Evolutionary conservation across 2,113 vertebrate genomes (phyloP), one percentile per base, ranked within the genome.

Genomic region (Melanotaenia duboulayi): DNA sequence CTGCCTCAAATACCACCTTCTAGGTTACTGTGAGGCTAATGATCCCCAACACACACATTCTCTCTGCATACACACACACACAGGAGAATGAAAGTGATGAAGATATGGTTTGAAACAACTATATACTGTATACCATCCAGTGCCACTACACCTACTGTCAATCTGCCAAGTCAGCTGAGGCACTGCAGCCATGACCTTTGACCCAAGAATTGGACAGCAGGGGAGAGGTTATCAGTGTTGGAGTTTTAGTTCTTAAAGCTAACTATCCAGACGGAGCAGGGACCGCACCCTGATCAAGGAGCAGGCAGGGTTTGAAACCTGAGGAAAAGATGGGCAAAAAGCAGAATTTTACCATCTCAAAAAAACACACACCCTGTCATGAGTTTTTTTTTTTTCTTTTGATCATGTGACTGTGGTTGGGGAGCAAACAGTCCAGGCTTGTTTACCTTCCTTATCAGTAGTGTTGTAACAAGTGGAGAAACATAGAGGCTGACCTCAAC

Each of bases 391-490:
- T 28, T 28, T 67, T 80, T 84, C 25, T 80, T 84, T 39, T 44
- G 78, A 85, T 91, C 88, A 90, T 80, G 78, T 88, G 90, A 86
- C 82, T 9, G 3, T 55, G 62, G 61, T 50, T 56, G 56, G 62
- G 83, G 76, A 81, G 87, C 88, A 90, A 92, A 92, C 87, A 84
- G 80, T 69, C 74, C 74, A 65, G 40, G 61, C 66, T 71, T 90
- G 89, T 92, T 93, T 93, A 88, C 87, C 64, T 59, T 82, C 69
- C 90, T 91, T 93, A 92, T 92, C 92, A 86, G 72, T 22, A 42
- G 74, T 92, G 88, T 92, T 91, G 91, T 90, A 92, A 92, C 89
- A 88, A 88, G 87, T 81, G 60, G 82, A 88, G 67, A 72, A 79
- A 83, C 89, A 90, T 71, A 79, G 78, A 81, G 65, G 63, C 67